Base-by-base conservation (phyloP, 2,113 vertebrate species). In the Sylvicapra grimmia region DNA sequence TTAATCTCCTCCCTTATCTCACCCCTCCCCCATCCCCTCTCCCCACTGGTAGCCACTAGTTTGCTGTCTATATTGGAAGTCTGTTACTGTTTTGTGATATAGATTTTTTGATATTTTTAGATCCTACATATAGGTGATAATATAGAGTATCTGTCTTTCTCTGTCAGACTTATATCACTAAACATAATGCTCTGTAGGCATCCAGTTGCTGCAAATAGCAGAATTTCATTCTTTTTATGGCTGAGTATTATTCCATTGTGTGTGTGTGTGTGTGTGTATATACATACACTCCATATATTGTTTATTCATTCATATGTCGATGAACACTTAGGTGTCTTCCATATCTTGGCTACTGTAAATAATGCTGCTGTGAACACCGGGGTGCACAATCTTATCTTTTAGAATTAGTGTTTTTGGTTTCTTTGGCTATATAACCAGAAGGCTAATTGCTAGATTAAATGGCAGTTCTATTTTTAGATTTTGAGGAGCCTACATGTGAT, bases 201-300 rank as follows among this genome's bases (percentile, higher is more conserved):
- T 33, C 63, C 33, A 68, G 33, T n/a, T 68, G 63, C n/a, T 68
- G 63, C 8, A 68, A 68, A n/a, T 4, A n/a, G 63, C 63, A 68
- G 63, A 68, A 19, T n/a, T 68, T 19, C 33, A n/a, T 65, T n/a
- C 63, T 68, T 68, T 68, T 5, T n/a, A 68, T 68, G 16, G 33
- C 8, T 9, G 63, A 65, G 15, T 65, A n/a, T n/a, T n/a, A n/a
- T n/a, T n/a, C 63, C 63, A n/a, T 19, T 68, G 33, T 33, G 14
- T 63, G 0, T 14, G 5, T 59, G 0, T 40, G 25, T 27, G 23
- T 58, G 0, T 61, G 1, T 31, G 3, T 14, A 3, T 31, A 1
- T 7, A 7, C 1, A 16, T 1, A 1, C 4, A 33, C 29, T 18
- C 31, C 33, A 65, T n/a, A 65, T 65, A 65, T n/a, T n/a, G 3